Conservation (phyloP, 2,113 vertebrate genomes). For the Stegastes partitus region DNA sequence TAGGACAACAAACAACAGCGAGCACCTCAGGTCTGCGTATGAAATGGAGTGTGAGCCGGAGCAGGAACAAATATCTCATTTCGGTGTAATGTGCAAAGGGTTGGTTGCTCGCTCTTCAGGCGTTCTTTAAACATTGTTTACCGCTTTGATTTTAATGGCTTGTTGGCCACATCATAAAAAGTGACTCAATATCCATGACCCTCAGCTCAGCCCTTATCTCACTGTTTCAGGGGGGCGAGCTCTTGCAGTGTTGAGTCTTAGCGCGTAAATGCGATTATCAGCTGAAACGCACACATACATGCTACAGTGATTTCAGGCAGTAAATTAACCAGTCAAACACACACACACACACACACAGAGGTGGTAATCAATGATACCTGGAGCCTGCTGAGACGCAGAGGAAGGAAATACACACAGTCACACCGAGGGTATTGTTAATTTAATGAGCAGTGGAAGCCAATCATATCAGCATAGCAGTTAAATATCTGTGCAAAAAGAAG, state of each 20-base stretch:
- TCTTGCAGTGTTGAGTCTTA: constrained; percentile 31
- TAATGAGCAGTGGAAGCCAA: constrained; percentile 50
- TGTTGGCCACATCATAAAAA: constrained; percentile 78
- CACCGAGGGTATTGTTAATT: constrained; percentile 46
- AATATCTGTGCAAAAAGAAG: constrained; percentile 24
- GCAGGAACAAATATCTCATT: constrained; percentile 73
- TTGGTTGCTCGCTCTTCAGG: constrained; percentile 53
- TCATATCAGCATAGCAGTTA: constrained; percentile 41
- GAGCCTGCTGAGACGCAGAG: constrained; percentile 43
- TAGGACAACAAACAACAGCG: constrained; percentile 57
- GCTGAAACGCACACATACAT: constrained; percentile 47
- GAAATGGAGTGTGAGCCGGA: constrained; percentile 58
- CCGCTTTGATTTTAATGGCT: constrained; percentile 77
- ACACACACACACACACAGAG: constrained; percentile 21
- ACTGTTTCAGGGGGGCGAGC: constrained; percentile 58
- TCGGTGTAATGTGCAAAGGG: constrained; percentile 55
- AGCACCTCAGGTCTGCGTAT: constrained; percentile 55
- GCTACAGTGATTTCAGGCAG: constrained; percentile 56
- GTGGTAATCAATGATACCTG: constrained; percentile 57
- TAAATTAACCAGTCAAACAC: constrained; percentile 57
- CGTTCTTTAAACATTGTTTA: constrained; percentile 75
- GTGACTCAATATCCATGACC: constrained; percentile 62
- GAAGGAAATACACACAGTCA: constrained; percentile 30
- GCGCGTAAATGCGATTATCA: constrained; percentile 67
- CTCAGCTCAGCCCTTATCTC: constrained; percentile 72